Evolutionary conservation across 2,113 vertebrate genomes (phyloP).

Genomic region (Myodes glareolus): DNA sequence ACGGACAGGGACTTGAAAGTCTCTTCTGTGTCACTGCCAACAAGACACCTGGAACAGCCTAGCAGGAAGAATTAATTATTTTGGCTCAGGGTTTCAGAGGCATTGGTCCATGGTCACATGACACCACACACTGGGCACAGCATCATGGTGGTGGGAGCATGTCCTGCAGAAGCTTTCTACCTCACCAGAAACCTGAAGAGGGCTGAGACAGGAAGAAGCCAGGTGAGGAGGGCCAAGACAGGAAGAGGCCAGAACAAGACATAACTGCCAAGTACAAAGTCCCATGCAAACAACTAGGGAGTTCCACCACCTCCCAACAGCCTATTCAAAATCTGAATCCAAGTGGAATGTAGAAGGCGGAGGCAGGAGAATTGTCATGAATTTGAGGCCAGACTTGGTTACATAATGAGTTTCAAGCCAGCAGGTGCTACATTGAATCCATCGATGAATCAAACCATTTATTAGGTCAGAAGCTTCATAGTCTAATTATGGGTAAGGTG

Average conservation of each 20-base stretch:
- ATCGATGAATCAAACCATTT: background rate
- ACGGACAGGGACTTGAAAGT: background rate
- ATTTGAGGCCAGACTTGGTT: background rate
- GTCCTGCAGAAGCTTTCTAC: background rate
- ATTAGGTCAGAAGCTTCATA: background rate
- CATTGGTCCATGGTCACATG: background rate
- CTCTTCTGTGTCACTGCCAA: background rate
- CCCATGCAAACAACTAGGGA: background rate
- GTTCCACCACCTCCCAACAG: background rate
- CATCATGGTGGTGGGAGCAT: background rate
- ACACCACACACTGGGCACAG: too few relatives aligned
- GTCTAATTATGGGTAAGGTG: background rate
- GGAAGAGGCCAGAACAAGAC: too few relatives aligned
- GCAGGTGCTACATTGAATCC: background rate
- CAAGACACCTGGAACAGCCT: background rate
- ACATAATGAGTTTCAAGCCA: background rate
- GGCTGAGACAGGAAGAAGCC: background rate
- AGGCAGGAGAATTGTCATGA: background rate
- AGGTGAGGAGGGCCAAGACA: background rate
- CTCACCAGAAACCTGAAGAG: background rate
- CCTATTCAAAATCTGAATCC: background rate
- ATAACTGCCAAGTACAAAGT: background rate
- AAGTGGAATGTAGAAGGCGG: background rate
- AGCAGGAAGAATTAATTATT: background rate
- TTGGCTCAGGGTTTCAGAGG: background rate